Evolutionary conservation across 2,888 invertebrate genomes (phyloP), one percentile per base, ranked within the genome.

Genomic region (Callosobruchus maculatus): DNA sequence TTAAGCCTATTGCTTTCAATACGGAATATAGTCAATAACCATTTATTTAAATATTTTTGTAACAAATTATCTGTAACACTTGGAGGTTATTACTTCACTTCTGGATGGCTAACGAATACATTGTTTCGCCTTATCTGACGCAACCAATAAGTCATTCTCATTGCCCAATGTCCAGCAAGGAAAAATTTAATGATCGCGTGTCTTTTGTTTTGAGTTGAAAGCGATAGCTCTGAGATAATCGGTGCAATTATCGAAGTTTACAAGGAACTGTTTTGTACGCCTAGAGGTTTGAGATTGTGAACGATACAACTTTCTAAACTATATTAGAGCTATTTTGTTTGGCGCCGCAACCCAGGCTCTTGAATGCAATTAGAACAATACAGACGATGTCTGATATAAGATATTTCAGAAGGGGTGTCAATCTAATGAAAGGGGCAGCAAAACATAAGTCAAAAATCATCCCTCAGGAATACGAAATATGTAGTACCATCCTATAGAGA

Each of bases 161-260:
- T 49, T 49, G 49, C 49, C 49, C 49, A 49, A 49, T 49, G 49
- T 49, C 49, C 49, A 49, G 13, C 49, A 68, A 67, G 22, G 71
- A 71, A 31, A 69, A 73, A 49, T 71, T 67, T 67, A 67, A 74
- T 21, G 5, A 73, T 71, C 69, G 26, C 74, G 22, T 71, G 74
- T 71, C 69, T 74, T 67, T 74, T 74, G 71, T 71, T 74, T 71
- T 71, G 66, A 74, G 69, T 69, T 68, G 74, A 73, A 71, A 74
- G 68, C 71, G 72, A 71, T 72, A 75, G 73, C 73, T 49, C 49
- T 49, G 49, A 49, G 49, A 49, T 49, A 49, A 49, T 49, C 49
- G 49, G 49, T 49, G 49, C 49, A 75, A 75, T 75, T 71, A 75
- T 73, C 74, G 71, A 68, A 67, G 71, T 67, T 71, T 71, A 72